These are phyloP conservation scores for Drosophila virilis DNA, from an alignment of 1,140 invertebrate species.

Conservation along the genomic window DNA sequence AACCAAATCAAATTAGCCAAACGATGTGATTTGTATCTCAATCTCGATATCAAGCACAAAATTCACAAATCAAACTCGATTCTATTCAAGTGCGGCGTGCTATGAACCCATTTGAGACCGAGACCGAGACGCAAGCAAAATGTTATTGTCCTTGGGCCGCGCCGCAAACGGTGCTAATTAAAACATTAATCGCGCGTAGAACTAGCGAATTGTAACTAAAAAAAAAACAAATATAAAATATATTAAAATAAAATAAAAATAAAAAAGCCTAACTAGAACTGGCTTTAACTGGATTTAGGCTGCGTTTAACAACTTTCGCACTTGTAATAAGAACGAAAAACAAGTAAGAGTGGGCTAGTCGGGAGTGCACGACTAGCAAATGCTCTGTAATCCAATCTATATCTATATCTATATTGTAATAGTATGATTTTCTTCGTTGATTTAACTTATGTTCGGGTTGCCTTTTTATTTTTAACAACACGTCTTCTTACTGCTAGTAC, in stretches of 20 bases:
- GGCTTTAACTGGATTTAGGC: slow-evolving; percentile 57
- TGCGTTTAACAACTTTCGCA: slow-evolving; percentile 56
- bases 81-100: slow-evolving; percentile 47
- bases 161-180: slow-evolving; percentile 68
- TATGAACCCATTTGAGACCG: slow-evolving; percentile 55
- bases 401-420: no score
- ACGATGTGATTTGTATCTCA: slow-evolving; percentile 39
- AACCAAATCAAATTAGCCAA: slow-evolving; percentile 55
- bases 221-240: slow-evolving; percentile 23
- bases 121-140: slow-evolving; percentile 20
- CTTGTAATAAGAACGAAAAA: slow-evolving; percentile 31
- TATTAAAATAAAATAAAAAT: slow-evolving; percentile 26
- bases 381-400: not conserved
- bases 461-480: no score
- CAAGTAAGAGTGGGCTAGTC: no score
- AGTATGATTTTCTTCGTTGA: no score
- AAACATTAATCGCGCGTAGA: slow-evolving; percentile 80
- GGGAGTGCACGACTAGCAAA: not conserved
- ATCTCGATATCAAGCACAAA: slow-evolving; percentile 12
- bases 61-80: slow-evolving; percentile 17
- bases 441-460: no score
- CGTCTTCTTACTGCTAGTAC: no score
- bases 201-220: slow-evolving; percentile 33
- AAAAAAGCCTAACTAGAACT: slow-evolving; percentile 20
- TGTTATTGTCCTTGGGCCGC: slow-evolving; percentile 57